A percentile compares a stretch with the other conserved stretches of the same genome.
Conservation (phyloP, 2,113 vertebrate genomes). For the Athene cunicularia region DNA sequence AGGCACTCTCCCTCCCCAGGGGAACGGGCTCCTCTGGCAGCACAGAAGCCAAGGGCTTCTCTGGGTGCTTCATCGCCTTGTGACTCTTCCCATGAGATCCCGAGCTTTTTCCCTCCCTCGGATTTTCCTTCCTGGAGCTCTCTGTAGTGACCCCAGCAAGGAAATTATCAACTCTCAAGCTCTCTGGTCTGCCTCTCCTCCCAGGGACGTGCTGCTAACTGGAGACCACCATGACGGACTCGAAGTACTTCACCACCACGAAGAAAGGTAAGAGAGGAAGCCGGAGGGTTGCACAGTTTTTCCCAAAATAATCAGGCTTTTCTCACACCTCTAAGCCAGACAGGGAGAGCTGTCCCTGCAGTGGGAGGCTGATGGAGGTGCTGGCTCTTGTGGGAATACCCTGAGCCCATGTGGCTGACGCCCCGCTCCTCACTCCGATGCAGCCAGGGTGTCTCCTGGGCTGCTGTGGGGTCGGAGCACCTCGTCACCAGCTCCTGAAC, state of each 20-base stretch:
- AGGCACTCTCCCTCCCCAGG: neutral
- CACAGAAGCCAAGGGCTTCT: neutral
- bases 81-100: neutral
- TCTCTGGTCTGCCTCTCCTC: slow-evolving; percentile 13
- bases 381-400: fast-evolving
- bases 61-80: neutral
- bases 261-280: slow-evolving; percentile 89
- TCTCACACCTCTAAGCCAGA: neutral
- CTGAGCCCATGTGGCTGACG: neutral
- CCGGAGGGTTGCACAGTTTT: fast-evolving
- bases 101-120: neutral
- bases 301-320: neutral
- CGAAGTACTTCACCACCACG: slow-evolving; percentile 99
- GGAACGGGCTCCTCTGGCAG: neutral
- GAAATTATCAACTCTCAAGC: neutral
- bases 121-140: neutral
- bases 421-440: fast-evolving
- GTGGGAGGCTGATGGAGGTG: neutral
- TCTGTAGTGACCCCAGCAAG: neutral
- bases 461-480: neutral
- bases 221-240: slow-evolving; percentile 93
- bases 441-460: fast-evolving
- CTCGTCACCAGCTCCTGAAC: neutral
- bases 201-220: slow-evolving; percentile 53
- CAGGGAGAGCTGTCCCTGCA: neutral